A percentile compares a stretch with the other conserved stretches of the same genome.
Conservation (phyloP, 2,888 invertebrate genomes). For the Steromphala cineraria region DNA sequence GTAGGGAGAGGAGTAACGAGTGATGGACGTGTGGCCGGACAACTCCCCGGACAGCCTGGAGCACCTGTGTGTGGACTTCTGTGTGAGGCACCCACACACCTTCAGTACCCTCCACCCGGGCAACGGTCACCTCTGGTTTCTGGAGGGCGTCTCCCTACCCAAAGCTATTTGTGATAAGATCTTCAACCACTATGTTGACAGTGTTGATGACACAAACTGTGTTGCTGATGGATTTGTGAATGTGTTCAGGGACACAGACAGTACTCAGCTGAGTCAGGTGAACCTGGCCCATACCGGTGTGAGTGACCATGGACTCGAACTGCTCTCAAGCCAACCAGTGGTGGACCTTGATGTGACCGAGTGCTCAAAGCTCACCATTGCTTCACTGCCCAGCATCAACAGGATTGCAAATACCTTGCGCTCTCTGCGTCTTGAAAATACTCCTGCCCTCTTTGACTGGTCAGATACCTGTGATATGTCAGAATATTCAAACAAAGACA, state of each 20-base stretch:
- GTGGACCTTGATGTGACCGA: conserved; percentile 85
- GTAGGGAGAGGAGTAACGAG: neutral
- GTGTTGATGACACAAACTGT: conserved; percentile 2
- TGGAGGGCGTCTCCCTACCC: conserved; percentile 38
- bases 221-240: conserved; percentile 32
- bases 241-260: conserved; percentile 42
- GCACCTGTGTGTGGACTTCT: conserved; percentile 40
- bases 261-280: conserved; percentile 46
- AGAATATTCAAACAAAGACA: neutral
- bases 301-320: conserved; percentile 83
- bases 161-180: conserved; percentile 45
- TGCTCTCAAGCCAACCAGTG: conserved; percentile 84
- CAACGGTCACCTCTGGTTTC: conserved; percentile 29
- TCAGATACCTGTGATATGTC: neutral
- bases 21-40: conserved; percentile 38
- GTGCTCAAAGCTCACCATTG: conserved; percentile 79
- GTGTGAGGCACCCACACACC: conserved; percentile 33
- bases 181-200: conserved; percentile 26
- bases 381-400: conserved; percentile 83
- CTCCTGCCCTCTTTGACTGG: conserved; percentile 25
- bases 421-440: conserved; percentile 82
- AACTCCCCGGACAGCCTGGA: conserved; percentile 44
- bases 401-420: conserved; percentile 82
- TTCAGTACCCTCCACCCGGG: conserved; percentile 22
- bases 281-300: conserved; percentile 75